Conservation (phyloP, 2,888 invertebrate genomes). For the Idaea straminata region DNA sequence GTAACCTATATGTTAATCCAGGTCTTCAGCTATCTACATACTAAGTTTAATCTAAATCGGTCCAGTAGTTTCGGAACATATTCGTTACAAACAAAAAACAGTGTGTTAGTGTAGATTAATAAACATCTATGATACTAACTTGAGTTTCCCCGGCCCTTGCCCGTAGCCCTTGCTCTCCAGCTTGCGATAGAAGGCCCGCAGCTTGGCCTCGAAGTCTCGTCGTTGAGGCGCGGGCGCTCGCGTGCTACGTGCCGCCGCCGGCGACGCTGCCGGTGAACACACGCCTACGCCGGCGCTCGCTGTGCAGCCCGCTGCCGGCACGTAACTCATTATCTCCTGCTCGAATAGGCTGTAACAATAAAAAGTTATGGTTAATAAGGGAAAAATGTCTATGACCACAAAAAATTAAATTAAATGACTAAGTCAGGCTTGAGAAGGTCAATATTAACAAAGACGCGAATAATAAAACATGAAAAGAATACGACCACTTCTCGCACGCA, state of each 20-base stretch:
- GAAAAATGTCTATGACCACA: too few species aligned
- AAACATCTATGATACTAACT: constrained; percentile 81
- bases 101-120: too few species aligned
- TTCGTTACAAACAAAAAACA: too few species aligned
- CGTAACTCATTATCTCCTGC: constrained; percentile 99
- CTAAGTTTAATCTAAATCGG: too few species aligned
- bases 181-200: constrained; percentile 96
- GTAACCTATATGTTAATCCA: too few species aligned
- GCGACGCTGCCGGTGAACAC: constrained; percentile 89
- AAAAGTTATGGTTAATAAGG: not conserved
- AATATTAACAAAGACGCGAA: too few species aligned
- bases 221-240: constrained; percentile 94
- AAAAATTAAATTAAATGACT: too few species aligned
- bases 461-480: too few species aligned
- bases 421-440: too few species aligned
- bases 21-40: too few species aligned
- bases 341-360: constrained; percentile 90
- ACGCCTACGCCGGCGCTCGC: constrained; percentile 62
- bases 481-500: too few species aligned
- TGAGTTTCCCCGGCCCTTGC: constrained; percentile 97
- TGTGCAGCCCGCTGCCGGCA: constrained; percentile 82
- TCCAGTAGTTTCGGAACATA: too few species aligned
- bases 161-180: constrained; percentile 98
- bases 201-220: constrained; percentile 96
- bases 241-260: constrained; percentile 88